Evolutionary conservation across 2,113 vertebrate species (phyloP).

Genomic region (Bambusicola thoracicus): DNA sequence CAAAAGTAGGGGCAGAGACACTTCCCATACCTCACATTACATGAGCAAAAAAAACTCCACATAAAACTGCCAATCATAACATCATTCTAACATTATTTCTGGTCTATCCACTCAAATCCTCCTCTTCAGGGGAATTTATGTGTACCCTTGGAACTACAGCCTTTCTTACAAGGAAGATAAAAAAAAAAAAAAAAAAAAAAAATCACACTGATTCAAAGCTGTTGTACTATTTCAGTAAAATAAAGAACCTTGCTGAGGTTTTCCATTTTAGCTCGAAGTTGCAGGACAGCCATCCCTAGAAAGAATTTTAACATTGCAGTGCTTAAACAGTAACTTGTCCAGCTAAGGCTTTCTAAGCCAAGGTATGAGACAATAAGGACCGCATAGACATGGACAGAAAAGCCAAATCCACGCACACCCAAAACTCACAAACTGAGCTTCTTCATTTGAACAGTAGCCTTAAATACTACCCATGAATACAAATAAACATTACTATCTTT

Average conservation of each 20-base stretch:
- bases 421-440: background rate
- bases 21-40: background rate
- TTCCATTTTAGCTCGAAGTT: background rate
- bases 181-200: background rate
- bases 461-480: background rate
- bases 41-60: background rate
- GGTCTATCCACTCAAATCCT: background rate
- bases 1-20: background rate
- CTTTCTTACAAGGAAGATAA: background rate
- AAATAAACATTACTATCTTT: background rate
- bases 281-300: background rate
- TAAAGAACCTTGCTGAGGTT: background rate
- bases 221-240: background rate
- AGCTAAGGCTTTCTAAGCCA: background rate
- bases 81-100: background rate
- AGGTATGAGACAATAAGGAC: background rate
- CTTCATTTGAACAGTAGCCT: background rate
- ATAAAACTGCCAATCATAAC: background rate
- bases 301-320: background rate
- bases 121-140: background rate
- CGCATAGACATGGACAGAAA: background rate
- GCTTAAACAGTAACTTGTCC: background rate
- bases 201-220: background rate
- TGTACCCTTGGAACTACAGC: background rate
- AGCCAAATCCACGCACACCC: background rate